Evolutionary conservation across 2,888 invertebrate species (phyloP), one percentile per base, ranked within the genome.

Genomic region (Phymatocera aterrima): DNA sequence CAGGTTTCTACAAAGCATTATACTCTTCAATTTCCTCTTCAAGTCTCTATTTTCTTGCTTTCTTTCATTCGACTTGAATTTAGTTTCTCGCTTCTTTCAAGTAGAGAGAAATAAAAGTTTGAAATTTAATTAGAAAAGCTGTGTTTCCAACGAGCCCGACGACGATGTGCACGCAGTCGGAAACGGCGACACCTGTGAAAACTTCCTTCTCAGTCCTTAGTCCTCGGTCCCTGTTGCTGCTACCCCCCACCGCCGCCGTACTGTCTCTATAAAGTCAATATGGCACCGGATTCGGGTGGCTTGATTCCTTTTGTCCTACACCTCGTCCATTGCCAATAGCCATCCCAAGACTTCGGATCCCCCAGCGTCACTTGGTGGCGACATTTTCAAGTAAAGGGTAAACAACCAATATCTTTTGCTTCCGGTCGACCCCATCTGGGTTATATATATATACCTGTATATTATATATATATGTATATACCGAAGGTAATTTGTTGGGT

Each of bases 271-370:
- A 46, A 68, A 68, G 68, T 40, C 68, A 68, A 68, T 68, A 68
- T 68, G 68, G 68, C 46, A 43, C 68, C 68, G 46, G 68, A 68
- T 46, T 68, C 68, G 46, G 46, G 40, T 68, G 68, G 68, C 24
- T 68, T 68, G 68, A 68, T 72, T 72, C 72, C 72, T 34, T 72
- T 72, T 51, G 72, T 72, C 51, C 72, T n/a, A 72, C 72, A 72
- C 72, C 51, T 72, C 51, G 48, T 72, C 72, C 18, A 72, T 51
- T 48, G 72, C 31, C 72, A 72, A 72, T 72, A 72, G 43, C 68
- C 24, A 18, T 1, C n/a, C 2, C 54, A 24, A 24, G 40, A 18
- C 64, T 37, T 37, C 64, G 34, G 46, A 68, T 46, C 40, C 43
- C 24, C 24, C 40, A 68, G 68, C 68, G 46, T 68, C 68, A 68